Percentiles rank a stretch among this genome's conserved stretches.
These are phyloP conservation scores for Ectemnius continuus DNA, from an alignment of 2,888 invertebrate genomes.

Conservation along the genomic window DNA sequence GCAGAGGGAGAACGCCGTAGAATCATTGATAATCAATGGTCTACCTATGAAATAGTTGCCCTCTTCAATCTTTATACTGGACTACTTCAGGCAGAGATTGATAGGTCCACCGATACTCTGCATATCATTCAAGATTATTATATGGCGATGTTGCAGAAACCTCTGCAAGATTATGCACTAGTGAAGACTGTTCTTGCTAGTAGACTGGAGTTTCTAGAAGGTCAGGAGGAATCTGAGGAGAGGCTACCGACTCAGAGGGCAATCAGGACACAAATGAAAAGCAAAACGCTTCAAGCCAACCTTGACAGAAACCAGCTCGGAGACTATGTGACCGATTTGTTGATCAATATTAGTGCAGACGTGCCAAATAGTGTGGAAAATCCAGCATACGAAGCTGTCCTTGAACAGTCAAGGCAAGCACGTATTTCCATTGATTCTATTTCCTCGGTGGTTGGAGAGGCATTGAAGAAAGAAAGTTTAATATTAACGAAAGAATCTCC, in stretches of 20 bases:
- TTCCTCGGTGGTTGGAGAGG: not conserved
- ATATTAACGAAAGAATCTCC: not conserved
- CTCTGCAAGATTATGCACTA: constrained; percentile 24
- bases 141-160: constrained; percentile 65
- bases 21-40: constrained; percentile 81
- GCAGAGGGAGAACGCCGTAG: constrained; percentile 80
- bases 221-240: not conserved
- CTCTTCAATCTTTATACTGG: constrained; percentile 81
- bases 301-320: not conserved
- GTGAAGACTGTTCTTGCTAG: constrained; percentile 24
- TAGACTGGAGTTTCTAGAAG: not conserved
- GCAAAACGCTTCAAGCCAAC: not conserved
- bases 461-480: constrained; percentile 19
- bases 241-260: not conserved
- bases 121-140: constrained; percentile 79
- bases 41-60: constrained; percentile 79
- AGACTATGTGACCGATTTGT: constrained; percentile 21
- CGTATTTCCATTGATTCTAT: constrained; percentile 42
- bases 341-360: constrained; percentile 23
- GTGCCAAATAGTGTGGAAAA: constrained; percentile 16
- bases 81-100: constrained; percentile 82
- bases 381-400: constrained; percentile 43
- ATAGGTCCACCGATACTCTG: constrained; percentile 79
- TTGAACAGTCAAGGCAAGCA: constrained; percentile 48
- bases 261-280: not conserved